These are phyloP conservation scores for Limnephilus rhombicus DNA, from an alignment of 2,888 invertebrate species.

Conservation along the genomic window DNA sequence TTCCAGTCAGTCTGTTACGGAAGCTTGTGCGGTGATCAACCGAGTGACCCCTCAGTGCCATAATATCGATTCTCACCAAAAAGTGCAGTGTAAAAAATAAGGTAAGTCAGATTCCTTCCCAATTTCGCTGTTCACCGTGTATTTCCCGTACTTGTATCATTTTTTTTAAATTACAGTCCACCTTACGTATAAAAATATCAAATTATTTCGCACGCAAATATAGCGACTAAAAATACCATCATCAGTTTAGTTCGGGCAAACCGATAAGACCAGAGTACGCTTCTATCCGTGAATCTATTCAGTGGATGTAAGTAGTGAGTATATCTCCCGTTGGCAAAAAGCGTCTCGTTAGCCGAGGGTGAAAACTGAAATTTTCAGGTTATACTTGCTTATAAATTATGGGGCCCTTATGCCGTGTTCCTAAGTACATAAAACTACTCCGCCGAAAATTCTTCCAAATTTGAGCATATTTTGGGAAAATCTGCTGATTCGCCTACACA, in stretches of 20 bases:
- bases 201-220: too few relatives aligned
- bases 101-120: too few relatives aligned
- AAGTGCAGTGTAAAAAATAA: too few relatives aligned
- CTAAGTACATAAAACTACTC: conserved; percentile 39
- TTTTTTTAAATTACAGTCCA: too few relatives aligned
- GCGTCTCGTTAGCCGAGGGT: conserved; percentile 15
- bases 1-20: too few relatives aligned
- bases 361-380: conserved; percentile 18
- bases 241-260: neutral
- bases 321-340: neutral
- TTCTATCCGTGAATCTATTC: neutral
- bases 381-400: conserved; percentile 15
- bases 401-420: conserved; percentile 8
- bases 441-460: conserved; percentile 32
- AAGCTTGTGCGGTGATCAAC: too few relatives aligned
- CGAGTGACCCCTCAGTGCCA: too few relatives aligned
- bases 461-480: conserved; percentile 26
- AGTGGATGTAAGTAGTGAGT: neutral
- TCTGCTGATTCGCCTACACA: conserved; percentile 23
- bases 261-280: neutral
- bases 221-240: neutral
- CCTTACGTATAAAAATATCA: too few relatives aligned
- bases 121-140: too few relatives aligned
- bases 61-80: too few relatives aligned
- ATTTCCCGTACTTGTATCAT: too few relatives aligned